phyloP scores from a whole-genome alignment of 2,113 vertebrate species.

The Passer domesticus region DNA sequence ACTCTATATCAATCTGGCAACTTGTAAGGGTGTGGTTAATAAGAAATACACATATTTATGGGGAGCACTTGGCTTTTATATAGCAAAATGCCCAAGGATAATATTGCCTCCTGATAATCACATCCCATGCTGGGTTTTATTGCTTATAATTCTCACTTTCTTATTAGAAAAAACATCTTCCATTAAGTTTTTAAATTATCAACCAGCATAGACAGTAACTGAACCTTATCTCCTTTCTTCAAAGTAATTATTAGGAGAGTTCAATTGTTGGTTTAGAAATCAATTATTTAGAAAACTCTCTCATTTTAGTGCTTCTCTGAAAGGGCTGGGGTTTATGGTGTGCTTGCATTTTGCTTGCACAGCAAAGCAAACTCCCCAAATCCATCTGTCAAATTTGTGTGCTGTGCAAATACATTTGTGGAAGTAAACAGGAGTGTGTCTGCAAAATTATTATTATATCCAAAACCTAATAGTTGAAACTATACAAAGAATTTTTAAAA shows the following conservation, averaged over 20 bases:
- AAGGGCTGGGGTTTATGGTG: neutral
- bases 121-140: slow-evolving; percentile 29
- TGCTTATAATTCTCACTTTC: slow-evolving; percentile 45
- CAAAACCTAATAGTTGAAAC: neutral
- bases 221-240: slow-evolving; percentile 28
- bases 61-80: neutral
- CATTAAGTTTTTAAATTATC: slow-evolving; percentile 48
- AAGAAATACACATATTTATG: slow-evolving; percentile 2
- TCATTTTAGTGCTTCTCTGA: slow-evolving; percentile 3
- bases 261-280: slow-evolving; percentile 25
- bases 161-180: slow-evolving; percentile 51
- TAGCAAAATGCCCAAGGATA: neutral
- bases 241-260: slow-evolving; percentile 39
- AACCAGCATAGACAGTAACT: slow-evolving; percentile 30
- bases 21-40: slow-evolving; percentile 32
- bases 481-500: neutral
- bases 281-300: slow-evolving; percentile 35
- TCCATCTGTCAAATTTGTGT: slow-evolving; percentile 11
- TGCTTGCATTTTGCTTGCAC: neutral
- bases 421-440: neutral
- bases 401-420: neutral
- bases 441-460: neutral
- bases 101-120: slow-evolving; percentile 43
- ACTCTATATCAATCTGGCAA: neutral
- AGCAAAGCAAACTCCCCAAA: neutral